Percentiles rank a stretch among this genome's conserved stretches.
Evolutionary conservation across 2,113 vertebrate genomes (phyloP).

Genomic region (Zosterops pallidus): DNA sequence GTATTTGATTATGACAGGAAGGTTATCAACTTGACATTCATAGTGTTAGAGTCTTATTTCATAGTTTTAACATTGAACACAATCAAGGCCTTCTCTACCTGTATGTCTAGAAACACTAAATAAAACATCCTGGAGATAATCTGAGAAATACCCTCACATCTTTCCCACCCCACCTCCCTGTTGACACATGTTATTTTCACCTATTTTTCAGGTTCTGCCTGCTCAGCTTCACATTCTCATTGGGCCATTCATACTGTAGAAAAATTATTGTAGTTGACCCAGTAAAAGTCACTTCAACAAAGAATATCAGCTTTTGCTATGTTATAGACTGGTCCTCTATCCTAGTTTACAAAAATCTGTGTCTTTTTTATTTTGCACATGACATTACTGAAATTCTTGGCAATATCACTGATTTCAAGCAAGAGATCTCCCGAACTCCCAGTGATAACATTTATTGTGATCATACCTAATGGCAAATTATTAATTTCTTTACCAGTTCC

Average conservation of each 20-base stretch:
- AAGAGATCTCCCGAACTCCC: neutral
- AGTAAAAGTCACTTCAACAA: neutral
- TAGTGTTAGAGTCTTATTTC: neutral
- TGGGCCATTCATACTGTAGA: neutral
- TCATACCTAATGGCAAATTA: neutral
- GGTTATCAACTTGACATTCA: neutral
- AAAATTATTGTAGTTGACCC: neutral
- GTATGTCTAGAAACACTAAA: neutral
- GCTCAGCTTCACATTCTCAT: neutral
- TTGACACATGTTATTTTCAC: neutral
- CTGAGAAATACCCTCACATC: neutral
- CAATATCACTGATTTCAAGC: neutral
- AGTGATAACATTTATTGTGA: neutral
- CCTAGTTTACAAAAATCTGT: rapidly evolving
- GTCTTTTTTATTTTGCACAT: neutral
- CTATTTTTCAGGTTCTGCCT: neutral
- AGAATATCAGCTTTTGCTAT: neutral
- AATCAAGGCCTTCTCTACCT: neutral
- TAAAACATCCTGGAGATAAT: neutral
- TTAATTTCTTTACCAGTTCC: neutral
- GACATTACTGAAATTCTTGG: neutral
- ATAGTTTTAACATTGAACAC: neutral
- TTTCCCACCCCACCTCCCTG: rapidly evolving
- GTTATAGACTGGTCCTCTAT: neutral
- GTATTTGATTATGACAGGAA: neutral